Conservation (phyloP, 2,888 invertebrate species). For the Metellina segmentata region DNA sequence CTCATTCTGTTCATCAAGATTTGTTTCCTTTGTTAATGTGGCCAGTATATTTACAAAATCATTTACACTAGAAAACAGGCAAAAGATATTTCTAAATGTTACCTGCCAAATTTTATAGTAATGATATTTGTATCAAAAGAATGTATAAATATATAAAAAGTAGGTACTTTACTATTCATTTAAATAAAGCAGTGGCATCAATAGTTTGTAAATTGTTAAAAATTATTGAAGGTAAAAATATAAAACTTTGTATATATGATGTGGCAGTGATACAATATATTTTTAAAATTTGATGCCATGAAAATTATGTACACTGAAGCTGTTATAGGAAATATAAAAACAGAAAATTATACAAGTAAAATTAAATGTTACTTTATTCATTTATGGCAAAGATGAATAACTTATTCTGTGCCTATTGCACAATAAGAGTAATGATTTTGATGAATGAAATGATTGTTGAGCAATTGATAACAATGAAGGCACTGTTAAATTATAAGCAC, state of each 20-base stretch:
- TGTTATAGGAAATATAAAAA: no score
- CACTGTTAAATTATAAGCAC: slow-evolving; percentile 10
- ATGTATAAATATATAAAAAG: no score
- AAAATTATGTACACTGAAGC: neutral
- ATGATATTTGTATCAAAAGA: no score
- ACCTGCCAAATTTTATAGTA: no score
- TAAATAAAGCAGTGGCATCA: no score
- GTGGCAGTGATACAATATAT: neutral
- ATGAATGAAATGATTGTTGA: slow-evolving; percentile 28
- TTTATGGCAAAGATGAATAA: neutral
- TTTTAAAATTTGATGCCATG: neutral
- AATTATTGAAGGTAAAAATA: neutral
- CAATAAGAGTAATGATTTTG: neutral
- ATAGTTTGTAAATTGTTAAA: no score
- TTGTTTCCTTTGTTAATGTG: no score
- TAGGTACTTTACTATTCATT: no score
- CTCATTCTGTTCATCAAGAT: no score
- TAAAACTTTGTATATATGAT: neutral
- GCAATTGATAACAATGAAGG: slow-evolving; percentile 30
- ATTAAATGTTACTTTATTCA: neutral
- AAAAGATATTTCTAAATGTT: no score
- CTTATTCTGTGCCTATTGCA: slow-evolving; percentile 42
- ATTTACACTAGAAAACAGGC: no score
- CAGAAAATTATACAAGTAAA: neutral
- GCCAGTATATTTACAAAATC: no score